A percentile compares a stretch with the other conserved stretches of the same genome.
phyloP scores from a whole-genome alignment of 2,797 vertebrate species.

The Siniperca scherzeri region DNA sequence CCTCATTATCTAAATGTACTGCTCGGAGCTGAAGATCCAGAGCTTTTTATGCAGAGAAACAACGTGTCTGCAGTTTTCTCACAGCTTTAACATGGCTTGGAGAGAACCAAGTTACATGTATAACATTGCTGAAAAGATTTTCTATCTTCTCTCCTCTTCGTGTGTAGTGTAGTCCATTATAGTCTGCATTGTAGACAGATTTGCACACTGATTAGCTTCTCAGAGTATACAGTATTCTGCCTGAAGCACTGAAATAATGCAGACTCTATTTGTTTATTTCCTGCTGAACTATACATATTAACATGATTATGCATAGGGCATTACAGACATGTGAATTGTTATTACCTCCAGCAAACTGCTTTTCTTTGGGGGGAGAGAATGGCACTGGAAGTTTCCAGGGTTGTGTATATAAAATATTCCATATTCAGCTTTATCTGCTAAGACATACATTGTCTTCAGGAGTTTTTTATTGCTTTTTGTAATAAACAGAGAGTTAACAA shows the following conservation, averaged over 20 bases:
- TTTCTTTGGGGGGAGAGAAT: conserved; percentile 32
- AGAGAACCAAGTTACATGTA: not conserved
- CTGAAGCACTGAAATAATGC: conserved; percentile 65
- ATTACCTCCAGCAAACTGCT: conserved; percentile 64
- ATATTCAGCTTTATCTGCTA: conserved; percentile 9
- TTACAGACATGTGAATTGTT: conserved; percentile 39
- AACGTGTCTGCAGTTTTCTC: conserved; percentile 18
- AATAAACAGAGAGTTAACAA: not conserved
- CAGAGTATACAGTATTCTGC: conserved; percentile 53
- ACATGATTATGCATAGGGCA: conserved; percentile 49
- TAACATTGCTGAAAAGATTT: conserved; percentile 5
- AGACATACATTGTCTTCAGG: not conserved
- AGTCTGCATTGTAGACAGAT: conserved; percentile 42
- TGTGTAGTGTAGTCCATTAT: conserved; percentile 31
- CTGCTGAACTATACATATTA: conserved; percentile 59
- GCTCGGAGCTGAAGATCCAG: conserved; percentile 22
- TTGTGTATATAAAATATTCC: not conserved
- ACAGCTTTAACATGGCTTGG: not conserved
- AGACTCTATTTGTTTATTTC: conserved; percentile 70
- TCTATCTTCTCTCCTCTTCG: not conserved
- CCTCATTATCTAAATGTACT: conserved; percentile 72
- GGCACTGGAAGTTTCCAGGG: conserved; percentile 4
- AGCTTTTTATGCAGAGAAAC: conserved; percentile 37
- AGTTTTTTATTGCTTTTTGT: not conserved
- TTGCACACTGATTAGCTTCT: conserved; percentile 59